Conservation (phyloP, 2,888 invertebrate species). For the Gymnosoma rotundatum region DNA sequence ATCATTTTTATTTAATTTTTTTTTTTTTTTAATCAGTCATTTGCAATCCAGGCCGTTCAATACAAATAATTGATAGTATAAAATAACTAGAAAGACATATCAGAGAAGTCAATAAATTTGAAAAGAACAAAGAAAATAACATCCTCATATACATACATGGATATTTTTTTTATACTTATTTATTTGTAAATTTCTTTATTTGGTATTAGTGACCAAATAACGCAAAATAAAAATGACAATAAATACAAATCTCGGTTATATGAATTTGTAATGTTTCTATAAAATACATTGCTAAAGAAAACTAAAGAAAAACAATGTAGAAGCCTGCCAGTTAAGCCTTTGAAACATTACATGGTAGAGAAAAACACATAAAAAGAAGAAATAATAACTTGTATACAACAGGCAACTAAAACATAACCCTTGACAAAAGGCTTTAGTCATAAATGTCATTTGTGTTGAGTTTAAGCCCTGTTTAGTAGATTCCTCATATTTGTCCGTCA, state of each 20-base stretch:
- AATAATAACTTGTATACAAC: neutral
- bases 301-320: neutral
- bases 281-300: conserved; percentile 1
- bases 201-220: conserved; percentile 31
- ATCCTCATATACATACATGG: neutral
- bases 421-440: conserved; percentile 68
- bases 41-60: neutral
- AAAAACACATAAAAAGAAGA: neutral
- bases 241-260: conserved; percentile 51
- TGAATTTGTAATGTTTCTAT: conserved; percentile 7
- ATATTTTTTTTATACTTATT: neutral
- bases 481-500: conserved; percentile 52
- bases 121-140: conserved; percentile 24
- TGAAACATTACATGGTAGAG: conserved; percentile 45
- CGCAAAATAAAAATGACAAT: conserved; percentile 35
- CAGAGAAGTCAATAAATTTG: conserved; percentile 39
- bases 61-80: neutral
- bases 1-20: neutral
- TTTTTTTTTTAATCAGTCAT: neutral
- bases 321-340: conserved; percentile 6
- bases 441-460: conserved; percentile 67
- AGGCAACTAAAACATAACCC: conserved; percentile 53
- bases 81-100: conserved; percentile 7
- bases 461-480: conserved; percentile 61
- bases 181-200: neutral